Evolutionary conservation across 2,113 vertebrate genomes (phyloP).

Genomic region (Grus americana): DNA sequence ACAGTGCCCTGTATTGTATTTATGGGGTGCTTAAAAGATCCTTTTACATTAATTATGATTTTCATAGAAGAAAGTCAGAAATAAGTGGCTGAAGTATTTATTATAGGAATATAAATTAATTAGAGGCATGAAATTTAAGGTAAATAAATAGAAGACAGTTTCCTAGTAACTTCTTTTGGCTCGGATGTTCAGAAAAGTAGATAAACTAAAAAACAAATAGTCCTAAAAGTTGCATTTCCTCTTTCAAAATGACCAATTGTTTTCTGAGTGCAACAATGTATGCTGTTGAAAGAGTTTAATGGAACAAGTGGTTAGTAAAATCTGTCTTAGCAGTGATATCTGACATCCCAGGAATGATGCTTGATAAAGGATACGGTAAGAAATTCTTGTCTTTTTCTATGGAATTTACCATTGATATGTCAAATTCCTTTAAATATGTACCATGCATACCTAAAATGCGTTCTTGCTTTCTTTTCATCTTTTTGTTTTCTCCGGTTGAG

Average conservation of each 20-base stretch:
- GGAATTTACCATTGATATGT: not conserved
- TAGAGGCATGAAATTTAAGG: not conserved
- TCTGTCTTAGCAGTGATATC: not conserved
- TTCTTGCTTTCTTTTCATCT: not conserved
- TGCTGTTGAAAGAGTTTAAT: not conserved
- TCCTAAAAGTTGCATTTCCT: not conserved
- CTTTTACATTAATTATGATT: not conserved
- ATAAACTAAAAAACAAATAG: not conserved
- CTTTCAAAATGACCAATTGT: not conserved
- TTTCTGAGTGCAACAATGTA: not conserved
- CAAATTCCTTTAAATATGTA: not conserved
- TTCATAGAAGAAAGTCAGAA: not conserved
- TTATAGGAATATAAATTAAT: not conserved
- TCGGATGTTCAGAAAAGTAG: not conserved
- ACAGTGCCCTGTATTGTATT: not conserved
- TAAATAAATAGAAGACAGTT: not conserved
- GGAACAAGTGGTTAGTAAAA: not conserved
- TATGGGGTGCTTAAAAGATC: not conserved
- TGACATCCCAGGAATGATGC: not conserved
- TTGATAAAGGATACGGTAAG: not conserved
- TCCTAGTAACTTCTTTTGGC: not conserved
- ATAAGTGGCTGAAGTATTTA: not conserved
- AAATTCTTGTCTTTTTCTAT: not conserved
- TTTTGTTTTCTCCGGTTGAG: not conserved
- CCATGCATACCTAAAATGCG: not conserved